Conservation (phyloP, 1,140 invertebrate species). For the Hypothenemus hampei region DNA sequence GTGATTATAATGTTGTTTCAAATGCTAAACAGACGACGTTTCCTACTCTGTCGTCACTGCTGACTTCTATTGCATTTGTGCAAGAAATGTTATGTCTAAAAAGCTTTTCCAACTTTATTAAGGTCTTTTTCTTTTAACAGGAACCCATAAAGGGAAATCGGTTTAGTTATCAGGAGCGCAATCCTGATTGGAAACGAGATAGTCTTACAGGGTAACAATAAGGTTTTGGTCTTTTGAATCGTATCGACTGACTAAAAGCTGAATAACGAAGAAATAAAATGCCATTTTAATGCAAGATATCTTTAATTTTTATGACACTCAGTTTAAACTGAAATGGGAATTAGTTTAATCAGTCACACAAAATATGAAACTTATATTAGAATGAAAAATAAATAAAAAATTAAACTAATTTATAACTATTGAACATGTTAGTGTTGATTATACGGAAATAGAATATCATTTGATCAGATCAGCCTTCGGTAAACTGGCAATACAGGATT, state of each 20-base stretch:
- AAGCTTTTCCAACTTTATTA: neutral
- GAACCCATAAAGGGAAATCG: too few relatives aligned
- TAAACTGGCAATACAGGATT: neutral
- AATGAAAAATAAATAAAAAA: slow-evolving; percentile 2
- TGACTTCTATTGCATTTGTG: too few relatives aligned
- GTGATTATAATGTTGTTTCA: too few relatives aligned
- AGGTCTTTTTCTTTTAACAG: neutral
- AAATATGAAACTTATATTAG: neutral
- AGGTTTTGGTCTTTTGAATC: neutral
- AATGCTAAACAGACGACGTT: too few relatives aligned
- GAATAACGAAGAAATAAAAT: neutral
- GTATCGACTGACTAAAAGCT: neutral
- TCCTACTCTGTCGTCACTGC: too few relatives aligned
- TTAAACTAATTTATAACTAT: neutral
- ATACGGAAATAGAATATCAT: neutral
- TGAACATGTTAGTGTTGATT: neutral
- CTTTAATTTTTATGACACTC: slow-evolving; percentile 6
- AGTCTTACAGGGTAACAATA: neutral
- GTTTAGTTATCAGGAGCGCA: too few relatives aligned
- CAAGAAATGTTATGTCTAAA: too few relatives aligned
- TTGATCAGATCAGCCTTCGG: neutral
- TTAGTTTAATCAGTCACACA: slow-evolving; percentile 3
- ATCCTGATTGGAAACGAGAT: neutral
- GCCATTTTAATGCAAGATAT: neutral
- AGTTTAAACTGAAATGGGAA: neutral